Evolutionary conservation across 2,113 vertebrate genomes (phyloP), one percentile per base, ranked within the genome.

Genomic region (Tor tambroides): DNA sequence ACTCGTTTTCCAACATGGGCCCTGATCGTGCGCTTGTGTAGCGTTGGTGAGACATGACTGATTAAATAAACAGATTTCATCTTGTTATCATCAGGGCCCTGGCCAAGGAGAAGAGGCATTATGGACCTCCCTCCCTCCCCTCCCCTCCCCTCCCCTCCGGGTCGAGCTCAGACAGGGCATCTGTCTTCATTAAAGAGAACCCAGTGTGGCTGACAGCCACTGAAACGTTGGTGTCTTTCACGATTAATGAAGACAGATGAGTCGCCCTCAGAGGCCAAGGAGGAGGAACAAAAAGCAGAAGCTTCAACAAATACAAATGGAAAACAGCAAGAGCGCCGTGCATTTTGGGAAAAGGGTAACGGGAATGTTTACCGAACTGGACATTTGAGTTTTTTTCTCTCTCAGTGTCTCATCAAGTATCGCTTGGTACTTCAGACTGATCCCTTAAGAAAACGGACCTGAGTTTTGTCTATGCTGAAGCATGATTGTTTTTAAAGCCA

Each of bases 231-330:
- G 94, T 95, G 95, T 96, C 95, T 94, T 59, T 93, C 94, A 94
- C 93, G 94, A 95, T 95, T 95, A 96, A 96, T 96, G 95, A 96
- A 95, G 95, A 96, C 92, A 91, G 94, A 95, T 94, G 92, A 95
- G 92, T 77, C 89, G 79, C 90, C 91, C 86, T 77, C 2, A 91
- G 90, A 92, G 90, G 89, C 92, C 72, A 91, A 91, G 85, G 90
- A 91, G 92, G 91, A 85, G 92, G 91, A 93, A 93, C 93, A 94
- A 93, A 90, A 95, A 94, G 92, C 89, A 92, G 88, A 91, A 93
- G 92, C 86, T 91, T 71, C 87, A 92, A 92, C 92, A 93, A 92
- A 94, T 89, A 92, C 85, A 92, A 92, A 89, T 69, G 46, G 28
- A 77, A 80, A 69, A 82, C 79, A 81, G 59, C 51, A 3, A 80